phyloP scores from a whole-genome alignment of 2,888 invertebrate species.

The Limnephilus rhombicus region DNA sequence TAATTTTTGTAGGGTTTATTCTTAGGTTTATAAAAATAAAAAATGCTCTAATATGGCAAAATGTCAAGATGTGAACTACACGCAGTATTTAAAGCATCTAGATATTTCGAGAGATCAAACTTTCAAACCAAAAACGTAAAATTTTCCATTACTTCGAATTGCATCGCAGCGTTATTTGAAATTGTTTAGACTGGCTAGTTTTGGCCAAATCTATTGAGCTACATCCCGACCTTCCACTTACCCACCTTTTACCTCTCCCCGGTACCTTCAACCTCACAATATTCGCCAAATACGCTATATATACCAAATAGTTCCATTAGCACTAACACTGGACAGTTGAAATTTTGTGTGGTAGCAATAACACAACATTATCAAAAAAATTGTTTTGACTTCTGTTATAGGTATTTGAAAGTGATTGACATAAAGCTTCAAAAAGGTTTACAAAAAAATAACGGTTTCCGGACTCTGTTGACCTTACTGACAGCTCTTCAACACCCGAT shows the following conservation, averaged over 20 bases:
- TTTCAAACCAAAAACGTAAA: too few species aligned
- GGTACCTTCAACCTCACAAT: too few species aligned
- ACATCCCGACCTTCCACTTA: background rate
- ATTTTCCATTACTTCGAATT: too few species aligned
- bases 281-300: too few species aligned
- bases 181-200: background rate
- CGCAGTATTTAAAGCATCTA: too few species aligned
- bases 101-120: too few species aligned
- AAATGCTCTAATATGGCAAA: too few species aligned
- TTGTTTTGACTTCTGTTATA: background rate
- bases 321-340: background rate
- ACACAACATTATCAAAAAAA: background rate
- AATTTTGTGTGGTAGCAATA: background rate
- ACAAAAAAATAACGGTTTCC: background rate
- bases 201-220: background rate
- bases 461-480: background rate
- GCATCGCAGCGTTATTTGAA: background rate
- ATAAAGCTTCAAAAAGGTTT: background rate
- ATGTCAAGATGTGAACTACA: too few species aligned
- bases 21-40: too few species aligned
- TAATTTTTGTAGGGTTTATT: too few species aligned
- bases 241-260: background rate
- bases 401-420: background rate
- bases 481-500: background rate
- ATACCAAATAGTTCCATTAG: background rate